Base-by-base conservation (phyloP, 2,888 invertebrate species). In the Caradrina clavipalpis region DNA sequence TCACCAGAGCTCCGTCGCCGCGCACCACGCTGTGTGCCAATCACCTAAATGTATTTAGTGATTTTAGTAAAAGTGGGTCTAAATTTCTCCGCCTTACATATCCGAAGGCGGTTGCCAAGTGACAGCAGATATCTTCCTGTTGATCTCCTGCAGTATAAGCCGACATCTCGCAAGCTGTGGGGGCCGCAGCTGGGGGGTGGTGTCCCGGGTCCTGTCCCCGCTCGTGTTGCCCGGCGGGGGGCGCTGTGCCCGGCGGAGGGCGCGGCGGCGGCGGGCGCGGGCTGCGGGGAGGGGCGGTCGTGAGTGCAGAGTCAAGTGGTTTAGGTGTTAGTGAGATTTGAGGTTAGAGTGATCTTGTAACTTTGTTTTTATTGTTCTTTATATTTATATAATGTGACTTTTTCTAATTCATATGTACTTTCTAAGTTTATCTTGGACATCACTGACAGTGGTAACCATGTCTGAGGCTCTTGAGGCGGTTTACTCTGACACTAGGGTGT, bases 111-210 rank as follows among this genome's bases (percentile, higher is more conserved):
- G 97, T 78, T 97, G 97, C 98, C 98, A 98, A 0, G 97, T 97
- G 35, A 98, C 97, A 1, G 97, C 94, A 31, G 96, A 94, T 96
- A 98, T 97, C 92, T 98, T 98, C 68, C 98, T 96, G 89, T 98
- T 98, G 66, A 98, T 96, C 92, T 98, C 98, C 22, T 97, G 97
- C 45, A 98, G 94, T 76, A 98, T 98, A 19, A 98, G 96, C 8
- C 97, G 95, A 89, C 98, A 98, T 42, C 98, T 97, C 17, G 97
- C 95, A 53, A 97, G 96, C 88, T 98, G 98, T 61, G 98, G 97
- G 88, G 96, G 92, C 86, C 95, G 77, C 83, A 96, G 85, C 90
- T 89, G 96, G 76, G 93, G 97, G 88, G 93, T 96, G 90, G 91
- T 86, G 75, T 92, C 94, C 1, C 94, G 84, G 0, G 92, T 82